Base-by-base conservation (phyloP, 2,888 invertebrate genomes). In the Anaspis maculata region DNA sequence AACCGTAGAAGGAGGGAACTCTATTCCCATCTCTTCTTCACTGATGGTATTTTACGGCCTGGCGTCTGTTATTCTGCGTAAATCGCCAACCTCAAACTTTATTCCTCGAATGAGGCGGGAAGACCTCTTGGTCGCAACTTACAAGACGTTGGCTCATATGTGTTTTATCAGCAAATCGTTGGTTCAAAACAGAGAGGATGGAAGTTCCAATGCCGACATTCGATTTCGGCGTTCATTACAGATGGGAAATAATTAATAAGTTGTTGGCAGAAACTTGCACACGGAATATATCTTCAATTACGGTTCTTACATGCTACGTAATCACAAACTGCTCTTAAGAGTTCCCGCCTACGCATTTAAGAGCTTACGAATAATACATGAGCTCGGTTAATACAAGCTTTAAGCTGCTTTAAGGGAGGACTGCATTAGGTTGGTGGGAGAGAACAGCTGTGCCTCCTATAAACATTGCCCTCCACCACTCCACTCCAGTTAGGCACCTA, bases 281-380 rank as follows among this genome's bases (percentile, higher is more conserved):
- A 23, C 25, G 48, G 45, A 51, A 53, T 51, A 51, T 48, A 51
- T 54, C 49, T 49, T 49, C 56, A 59, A 57, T 59, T 59, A 56
- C 50, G 52, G 52, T 52, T 53, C 54, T 56, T 58, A 57, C 51
- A 45, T 41, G 43, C 34, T 40, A 28, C 42, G 42, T 56, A 57
- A 60, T 58, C 57, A 49, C 54, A 56, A 57, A 58, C 55, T 57
- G 56, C 57, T 58, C 52, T 58, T 56, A 56, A 55, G 55, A 54
- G 52, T 54, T 50, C 44, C 53, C 55, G 52, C 51, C 56, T 56
- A 50, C 53, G 45, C 54, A 51, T 56, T 60, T 58, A 59, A 58
- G 56, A 57, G 56, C 56, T 51, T 45, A 40, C 51, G 59, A 62
- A 62, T 62, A 61, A 62, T 62, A 59, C 58, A 62, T 62, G 59